Base-by-base conservation (phyloP, 2,113 vertebrate species). In the Coreoperca whiteheadi region DNA sequence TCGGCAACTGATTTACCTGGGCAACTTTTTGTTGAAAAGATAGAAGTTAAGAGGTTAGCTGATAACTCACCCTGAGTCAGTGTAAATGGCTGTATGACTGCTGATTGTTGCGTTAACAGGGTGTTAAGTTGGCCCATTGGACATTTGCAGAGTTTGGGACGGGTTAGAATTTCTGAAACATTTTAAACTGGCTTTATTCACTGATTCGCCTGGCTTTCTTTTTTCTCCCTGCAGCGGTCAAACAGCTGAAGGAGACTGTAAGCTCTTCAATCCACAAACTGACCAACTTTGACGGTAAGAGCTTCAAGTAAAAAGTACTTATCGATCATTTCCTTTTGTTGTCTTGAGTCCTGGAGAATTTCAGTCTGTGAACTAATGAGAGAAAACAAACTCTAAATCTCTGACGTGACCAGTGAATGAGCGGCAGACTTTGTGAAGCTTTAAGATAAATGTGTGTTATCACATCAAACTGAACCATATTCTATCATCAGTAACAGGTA, bases 281-380 rank as follows among this genome's bases (percentile, higher is more conserved):
- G 60, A 88, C 94, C 66, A 95, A 94, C 89, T 95, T 96, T 61
- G 95, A 95, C 6, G 95, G 96, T 96, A 88, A 95, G 94, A 79
- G 3, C 23, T 81, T 57, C 6, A 46, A 21, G 6, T 65, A 7
- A 6, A 43, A 30, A 15, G 1, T 20, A 25, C 0, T 23, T 5
- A 28, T 8, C 21, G 50, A 39, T 41, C 18, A 16, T 65, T 63
- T 48, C 25, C 14, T 34, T 32, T 6, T n/a, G 8, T n/a, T 34
- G 12, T 70, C 16, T n/a, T 23, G 28, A 76, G 46, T 54, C 11
- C 48, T 30, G 25, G 48, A 76, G 21, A 14, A 23, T 11, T 51
- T 74, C 2, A 34, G 21, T 63, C 57, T 32, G 20, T 23, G 18
- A 46, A 14, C 53, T 1, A 23, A 32, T 2, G 51, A 56, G 32